A percentile compares a stretch with the other conserved stretches of the same genome.
Conservation (phyloP, 2,113 vertebrate species). For the Gulo gulo region DNA sequence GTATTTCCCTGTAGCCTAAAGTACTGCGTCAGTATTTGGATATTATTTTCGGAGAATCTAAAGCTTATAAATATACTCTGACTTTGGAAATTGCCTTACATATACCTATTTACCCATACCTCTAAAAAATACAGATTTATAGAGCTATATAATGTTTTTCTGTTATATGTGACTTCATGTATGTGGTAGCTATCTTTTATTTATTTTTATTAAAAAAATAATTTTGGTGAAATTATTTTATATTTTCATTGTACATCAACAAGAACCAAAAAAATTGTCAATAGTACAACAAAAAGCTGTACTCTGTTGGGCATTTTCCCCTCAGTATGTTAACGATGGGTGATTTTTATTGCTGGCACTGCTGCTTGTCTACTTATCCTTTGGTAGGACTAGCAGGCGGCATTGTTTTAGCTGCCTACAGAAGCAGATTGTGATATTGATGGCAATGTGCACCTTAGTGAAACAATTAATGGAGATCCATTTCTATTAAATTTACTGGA, state of each 20-base stretch:
- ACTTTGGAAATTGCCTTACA: not conserved
- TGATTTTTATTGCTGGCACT: not conserved
- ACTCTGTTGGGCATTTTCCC: not conserved
- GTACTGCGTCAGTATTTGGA: not conserved
- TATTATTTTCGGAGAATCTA: not conserved
- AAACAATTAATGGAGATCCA: constrained; percentile 7
- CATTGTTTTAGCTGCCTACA: not conserved
- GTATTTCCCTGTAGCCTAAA: not conserved
- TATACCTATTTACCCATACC: not conserved
- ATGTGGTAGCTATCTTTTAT: not conserved
- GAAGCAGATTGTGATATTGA: not conserved
- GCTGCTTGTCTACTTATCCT: not conserved
- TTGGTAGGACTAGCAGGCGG: not conserved
- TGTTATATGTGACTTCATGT: not conserved
- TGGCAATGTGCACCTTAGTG: not conserved
- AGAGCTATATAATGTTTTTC: not conserved
- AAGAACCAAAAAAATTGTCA: not conserved
- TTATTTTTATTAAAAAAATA: too few relatives aligned
- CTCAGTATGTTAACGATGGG: not conserved
- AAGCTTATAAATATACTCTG: not conserved
- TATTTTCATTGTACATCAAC: not conserved
- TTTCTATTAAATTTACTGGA: constrained; percentile 25
- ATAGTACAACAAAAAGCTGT: not conserved
- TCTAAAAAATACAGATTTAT: not conserved
- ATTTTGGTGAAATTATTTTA: too few relatives aligned